These are phyloP conservation scores for Lasiommata megera DNA, from an alignment of 2,888 invertebrate species.

Conservation along the genomic window DNA sequence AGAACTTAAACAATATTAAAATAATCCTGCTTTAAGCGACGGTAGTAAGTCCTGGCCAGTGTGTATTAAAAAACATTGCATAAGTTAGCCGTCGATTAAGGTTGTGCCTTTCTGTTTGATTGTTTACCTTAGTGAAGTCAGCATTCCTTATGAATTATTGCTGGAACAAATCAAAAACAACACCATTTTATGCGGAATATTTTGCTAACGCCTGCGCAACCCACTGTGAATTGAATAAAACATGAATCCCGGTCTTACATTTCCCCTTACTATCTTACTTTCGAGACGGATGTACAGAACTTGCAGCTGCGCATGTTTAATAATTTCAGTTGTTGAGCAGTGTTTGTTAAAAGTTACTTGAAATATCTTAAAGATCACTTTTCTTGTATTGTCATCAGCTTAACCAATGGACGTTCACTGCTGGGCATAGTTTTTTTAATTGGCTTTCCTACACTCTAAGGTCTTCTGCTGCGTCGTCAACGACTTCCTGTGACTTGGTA, in stretches of 20 bases:
- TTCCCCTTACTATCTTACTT: conserved; percentile 21
- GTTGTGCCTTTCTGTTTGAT: neutral
- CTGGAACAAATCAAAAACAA: conserved; percentile 30
- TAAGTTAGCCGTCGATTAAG: neutral
- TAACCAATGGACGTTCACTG: too few relatives aligned
- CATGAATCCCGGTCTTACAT: conserved; percentile 33
- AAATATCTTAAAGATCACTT: too few relatives aligned
- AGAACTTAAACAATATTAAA: too few relatives aligned
- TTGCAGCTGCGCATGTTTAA: conserved; percentile 22
- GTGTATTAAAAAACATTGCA: too few relatives aligned
- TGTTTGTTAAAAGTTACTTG: too few relatives aligned
- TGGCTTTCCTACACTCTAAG: too few relatives aligned
- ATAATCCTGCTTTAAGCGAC: too few relatives aligned
- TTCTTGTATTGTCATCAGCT: too few relatives aligned
- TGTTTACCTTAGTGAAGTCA: neutral
- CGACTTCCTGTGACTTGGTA: too few relatives aligned
- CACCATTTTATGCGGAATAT: conserved; percentile 29
- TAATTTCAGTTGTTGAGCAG: conserved; percentile 13
- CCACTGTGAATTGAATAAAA: conserved; percentile 30
- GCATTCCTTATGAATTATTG: conserved; percentile 25
- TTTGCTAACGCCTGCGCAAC: conserved; percentile 20
- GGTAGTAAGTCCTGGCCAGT: too few relatives aligned
- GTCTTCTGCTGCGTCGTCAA: too few relatives aligned
- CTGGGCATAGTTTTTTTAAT: too few relatives aligned
- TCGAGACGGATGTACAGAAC: conserved; percentile 16